phyloP scores from a whole-genome alignment of 2,113 vertebrate genomes.

The Gallinago paraguaiae region DNA sequence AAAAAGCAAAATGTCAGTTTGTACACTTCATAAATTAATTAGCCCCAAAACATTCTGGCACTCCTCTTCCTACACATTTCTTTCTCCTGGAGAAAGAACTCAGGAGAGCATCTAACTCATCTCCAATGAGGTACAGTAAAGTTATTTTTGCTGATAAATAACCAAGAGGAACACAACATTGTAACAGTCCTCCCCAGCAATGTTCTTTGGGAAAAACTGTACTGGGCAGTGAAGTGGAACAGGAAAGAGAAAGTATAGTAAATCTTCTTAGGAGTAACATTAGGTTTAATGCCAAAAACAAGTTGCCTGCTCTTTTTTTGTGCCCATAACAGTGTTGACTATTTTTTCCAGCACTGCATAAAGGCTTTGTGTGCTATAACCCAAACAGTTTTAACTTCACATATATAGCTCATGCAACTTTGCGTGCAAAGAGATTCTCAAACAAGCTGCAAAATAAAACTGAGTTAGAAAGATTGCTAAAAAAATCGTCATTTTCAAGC shows the following conservation, averaged over 20 bases:
- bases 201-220: background rate
- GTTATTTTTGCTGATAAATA: background rate
- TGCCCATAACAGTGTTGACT: background rate
- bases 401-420: background rate
- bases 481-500: background rate
- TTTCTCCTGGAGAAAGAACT: background rate
- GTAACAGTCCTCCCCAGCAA: background rate
- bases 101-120: background rate
- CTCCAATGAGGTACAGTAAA: background rate
- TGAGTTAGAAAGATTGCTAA: constrained; percentile 15
- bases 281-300: background rate
- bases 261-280: background rate
- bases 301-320: background rate
- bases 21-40: background rate
- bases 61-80: background rate
- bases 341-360: background rate
- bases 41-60: background rate
- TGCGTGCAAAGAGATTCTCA: constrained; percentile 46
- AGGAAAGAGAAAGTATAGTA: background rate
- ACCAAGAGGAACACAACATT: background rate
- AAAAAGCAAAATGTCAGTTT: background rate
- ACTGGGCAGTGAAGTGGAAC: background rate
- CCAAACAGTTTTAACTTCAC: background rate
- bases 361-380: background rate
- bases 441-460: constrained; percentile 56